Evolutionary conservation across 2,797 vertebrate species (phyloP).

Genomic region (Anguilla pacifica): DNA sequence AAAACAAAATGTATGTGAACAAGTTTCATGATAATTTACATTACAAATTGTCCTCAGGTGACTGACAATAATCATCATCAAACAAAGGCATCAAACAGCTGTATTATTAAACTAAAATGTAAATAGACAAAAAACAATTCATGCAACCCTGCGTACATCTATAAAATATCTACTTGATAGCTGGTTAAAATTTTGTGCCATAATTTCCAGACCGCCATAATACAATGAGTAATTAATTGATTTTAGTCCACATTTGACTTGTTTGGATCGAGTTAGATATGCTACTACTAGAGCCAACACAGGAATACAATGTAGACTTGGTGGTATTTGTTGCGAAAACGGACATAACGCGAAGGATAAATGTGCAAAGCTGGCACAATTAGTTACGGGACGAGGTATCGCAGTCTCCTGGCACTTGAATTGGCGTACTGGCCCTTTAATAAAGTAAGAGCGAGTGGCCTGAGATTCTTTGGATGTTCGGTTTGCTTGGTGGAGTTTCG

Average conservation of each 20-base stretch:
- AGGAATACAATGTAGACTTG: not conserved
- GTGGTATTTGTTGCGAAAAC: not conserved
- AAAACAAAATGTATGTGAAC: not conserved
- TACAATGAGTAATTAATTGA: not conserved
- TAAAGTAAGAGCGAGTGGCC: constrained; percentile 4
- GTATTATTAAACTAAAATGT: not conserved
- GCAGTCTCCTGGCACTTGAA: not conserved
- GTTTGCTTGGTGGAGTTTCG: constrained; percentile 6
- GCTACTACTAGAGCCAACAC: not conserved
- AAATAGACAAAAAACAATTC: not conserved
- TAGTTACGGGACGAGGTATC: not conserved
- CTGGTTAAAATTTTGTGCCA: not conserved
- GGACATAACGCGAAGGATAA: not conserved
- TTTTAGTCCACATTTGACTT: not conserved
- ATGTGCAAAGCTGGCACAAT: not conserved
- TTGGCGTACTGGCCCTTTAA: constrained; percentile 23
- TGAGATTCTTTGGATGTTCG: constrained; percentile 14
- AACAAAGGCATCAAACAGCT: not conserved
- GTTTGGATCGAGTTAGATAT: not conserved
- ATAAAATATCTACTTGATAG: not conserved
- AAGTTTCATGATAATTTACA: not conserved
- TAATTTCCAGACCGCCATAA: not conserved
- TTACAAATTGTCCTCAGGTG: not conserved
- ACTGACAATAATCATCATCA: not conserved
- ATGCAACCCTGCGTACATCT: not conserved